Percentiles rank a stretch among this genome's conserved stretches.
These are phyloP conservation scores for Leptothorax acervorum DNA, from an alignment of 2,888 invertebrate species.

Conservation along the genomic window DNA sequence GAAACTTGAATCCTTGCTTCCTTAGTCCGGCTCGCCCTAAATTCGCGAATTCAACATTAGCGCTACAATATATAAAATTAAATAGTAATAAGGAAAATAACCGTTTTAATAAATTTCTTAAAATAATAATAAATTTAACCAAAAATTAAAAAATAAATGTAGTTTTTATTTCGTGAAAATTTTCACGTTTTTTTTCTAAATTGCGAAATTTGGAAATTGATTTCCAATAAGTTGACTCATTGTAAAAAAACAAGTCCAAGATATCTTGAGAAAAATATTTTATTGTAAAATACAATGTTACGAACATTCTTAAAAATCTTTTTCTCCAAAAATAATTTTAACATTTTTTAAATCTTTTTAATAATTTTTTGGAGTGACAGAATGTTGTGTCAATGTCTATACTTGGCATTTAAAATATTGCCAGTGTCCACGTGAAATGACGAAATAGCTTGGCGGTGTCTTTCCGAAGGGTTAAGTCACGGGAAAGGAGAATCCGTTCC, in stretches of 20 bases:
- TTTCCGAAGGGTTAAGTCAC: slow-evolving; percentile 1
- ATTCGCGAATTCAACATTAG: slow-evolving; percentile 1
- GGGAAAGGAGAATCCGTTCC: neutral
- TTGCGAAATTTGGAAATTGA: neutral
- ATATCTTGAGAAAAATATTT: neutral
- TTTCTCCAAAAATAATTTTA: neutral
- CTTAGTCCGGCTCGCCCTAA: slow-evolving; percentile 26
- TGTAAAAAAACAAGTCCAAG: neutral
- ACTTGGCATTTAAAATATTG: neutral
- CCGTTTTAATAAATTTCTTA: neutral
- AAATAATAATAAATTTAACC: neutral
- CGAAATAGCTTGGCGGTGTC: neutral
- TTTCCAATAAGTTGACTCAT: neutral
- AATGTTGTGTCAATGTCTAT: neutral
- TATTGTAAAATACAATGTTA: neutral
- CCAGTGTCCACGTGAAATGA: neutral
- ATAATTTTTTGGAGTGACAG: neutral
- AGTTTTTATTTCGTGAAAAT: neutral
- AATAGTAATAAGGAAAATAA: neutral
- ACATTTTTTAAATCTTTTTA: neutral
- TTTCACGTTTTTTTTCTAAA: neutral
- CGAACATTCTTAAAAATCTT: neutral
- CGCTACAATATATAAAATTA: neutral
- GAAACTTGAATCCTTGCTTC: slow-evolving; percentile 61
- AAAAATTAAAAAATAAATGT: neutral